Evolutionary conservation across 2,888 invertebrate genomes (phyloP).

Genomic region (Sycophila texana): DNA sequence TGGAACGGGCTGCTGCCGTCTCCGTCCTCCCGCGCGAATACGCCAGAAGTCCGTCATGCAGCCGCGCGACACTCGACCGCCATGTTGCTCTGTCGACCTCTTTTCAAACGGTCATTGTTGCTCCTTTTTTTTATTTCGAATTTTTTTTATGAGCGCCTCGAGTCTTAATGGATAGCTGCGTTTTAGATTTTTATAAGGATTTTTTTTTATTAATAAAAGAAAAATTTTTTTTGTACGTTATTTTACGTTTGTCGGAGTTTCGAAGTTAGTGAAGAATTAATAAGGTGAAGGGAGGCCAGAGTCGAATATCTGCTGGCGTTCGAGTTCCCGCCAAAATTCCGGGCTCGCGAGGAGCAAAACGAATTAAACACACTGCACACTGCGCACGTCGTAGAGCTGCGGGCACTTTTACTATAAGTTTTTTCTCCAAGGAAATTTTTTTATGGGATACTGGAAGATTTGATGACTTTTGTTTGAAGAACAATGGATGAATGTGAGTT

Average conservation of each 20-base stretch:
- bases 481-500: conserved; percentile 36
- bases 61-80: background rate
- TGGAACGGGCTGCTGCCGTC: too few relatives aligned
- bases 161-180: too few relatives aligned
- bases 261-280: too few relatives aligned
- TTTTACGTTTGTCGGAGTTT: background rate
- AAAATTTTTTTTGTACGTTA: too few relatives aligned
- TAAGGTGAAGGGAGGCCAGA: conserved; percentile 1
- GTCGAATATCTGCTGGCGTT: background rate
- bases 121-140: background rate
- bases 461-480: background rate
- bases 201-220: too few relatives aligned
- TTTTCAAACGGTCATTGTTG: background rate
- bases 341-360: background rate
- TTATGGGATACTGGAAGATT: background rate
- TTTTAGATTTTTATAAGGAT: too few relatives aligned
- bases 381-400: background rate
- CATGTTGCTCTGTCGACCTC: background rate
- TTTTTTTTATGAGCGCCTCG: background rate
- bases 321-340: conserved; percentile 38
- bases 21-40: conserved; percentile 14
- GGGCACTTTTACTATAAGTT: background rate
- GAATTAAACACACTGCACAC: background rate
- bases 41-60: conserved; percentile 1
- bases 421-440: too few relatives aligned